A percentile compares a stretch with the other conserved stretches of the same genome.
Conservation (phyloP, 2,888 invertebrate species). For the Stegophylla sp. region DNA sequence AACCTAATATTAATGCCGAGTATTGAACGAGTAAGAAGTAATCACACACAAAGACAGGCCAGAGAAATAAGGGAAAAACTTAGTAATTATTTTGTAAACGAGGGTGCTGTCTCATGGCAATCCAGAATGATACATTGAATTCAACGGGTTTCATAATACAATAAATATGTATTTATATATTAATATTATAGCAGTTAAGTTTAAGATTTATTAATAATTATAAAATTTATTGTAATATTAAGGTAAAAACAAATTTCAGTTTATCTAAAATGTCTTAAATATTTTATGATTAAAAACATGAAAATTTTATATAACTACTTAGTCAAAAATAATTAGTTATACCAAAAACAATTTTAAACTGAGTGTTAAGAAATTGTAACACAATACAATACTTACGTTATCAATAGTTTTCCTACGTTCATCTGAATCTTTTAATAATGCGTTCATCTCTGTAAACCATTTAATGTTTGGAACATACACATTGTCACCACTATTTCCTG, state of each 20-base stretch:
- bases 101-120: conserved; percentile 60
- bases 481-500: conserved; percentile 44
- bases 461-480: conserved; percentile 54
- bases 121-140: conserved; percentile 19
- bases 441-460: conserved; percentile 45
- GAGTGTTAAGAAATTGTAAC: not conserved
- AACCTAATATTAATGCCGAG: conserved; percentile 12
- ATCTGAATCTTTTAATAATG: conserved; percentile 3
- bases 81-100: conserved; percentile 60
- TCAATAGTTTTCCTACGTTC: conserved; percentile 13
- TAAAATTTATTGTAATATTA: conserved; percentile 5
- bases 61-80: conserved; percentile 53
- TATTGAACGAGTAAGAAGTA: conserved; percentile 63
- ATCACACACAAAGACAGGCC: conserved; percentile 58
- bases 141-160: not conserved
- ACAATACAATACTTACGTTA: conserved; percentile 3
- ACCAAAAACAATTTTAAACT: conserved; percentile 19
- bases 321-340: conserved; percentile 22
- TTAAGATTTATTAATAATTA: conserved; percentile 4
- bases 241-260: conserved; percentile 9
- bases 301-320: not conserved
- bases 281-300: conserved; percentile 7
- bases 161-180: conserved; percentile 9
- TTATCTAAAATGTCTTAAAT: not conserved
- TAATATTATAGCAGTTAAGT: conserved; percentile 13